Conservation (phyloP, 2,113 vertebrate genomes). For the Prionailurus bengalensis region DNA sequence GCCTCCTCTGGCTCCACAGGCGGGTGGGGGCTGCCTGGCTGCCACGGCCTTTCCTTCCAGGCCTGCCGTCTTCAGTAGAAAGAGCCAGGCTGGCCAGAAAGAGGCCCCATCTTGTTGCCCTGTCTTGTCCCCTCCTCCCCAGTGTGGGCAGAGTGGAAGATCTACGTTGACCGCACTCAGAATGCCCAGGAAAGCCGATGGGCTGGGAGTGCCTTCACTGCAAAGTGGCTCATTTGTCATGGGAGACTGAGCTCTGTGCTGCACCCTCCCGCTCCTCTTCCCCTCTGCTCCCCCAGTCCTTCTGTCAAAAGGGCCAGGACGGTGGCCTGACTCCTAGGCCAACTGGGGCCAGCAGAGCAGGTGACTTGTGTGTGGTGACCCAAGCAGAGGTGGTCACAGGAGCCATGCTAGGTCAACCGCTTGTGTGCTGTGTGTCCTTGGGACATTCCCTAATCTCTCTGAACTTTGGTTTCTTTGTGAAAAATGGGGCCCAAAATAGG, state of each 20-base stretch:
- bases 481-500: background rate
- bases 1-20: background rate
- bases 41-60: background rate
- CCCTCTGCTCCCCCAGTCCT: too few species aligned
- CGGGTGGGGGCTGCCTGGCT: background rate
- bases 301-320: too few species aligned
- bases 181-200: background rate
- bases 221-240: background rate
- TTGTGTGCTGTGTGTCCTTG: background rate
- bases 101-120: rapidly evolving
- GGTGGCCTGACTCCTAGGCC: background rate
- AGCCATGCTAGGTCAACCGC: background rate
- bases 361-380: background rate
- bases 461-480: background rate
- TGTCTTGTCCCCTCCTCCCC: background rate
- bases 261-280: rapidly evolving
- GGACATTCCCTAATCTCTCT: background rate
- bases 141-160: background rate
- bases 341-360: background rate
- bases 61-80: background rate
- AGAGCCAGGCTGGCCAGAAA: background rate
- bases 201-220: background rate
- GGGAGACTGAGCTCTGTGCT: background rate
- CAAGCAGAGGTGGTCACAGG: background rate
- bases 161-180: background rate